These are phyloP conservation scores for Atta cephalotes DNA, from an alignment of 1,140 invertebrate species.

Conservation along the genomic window DNA sequence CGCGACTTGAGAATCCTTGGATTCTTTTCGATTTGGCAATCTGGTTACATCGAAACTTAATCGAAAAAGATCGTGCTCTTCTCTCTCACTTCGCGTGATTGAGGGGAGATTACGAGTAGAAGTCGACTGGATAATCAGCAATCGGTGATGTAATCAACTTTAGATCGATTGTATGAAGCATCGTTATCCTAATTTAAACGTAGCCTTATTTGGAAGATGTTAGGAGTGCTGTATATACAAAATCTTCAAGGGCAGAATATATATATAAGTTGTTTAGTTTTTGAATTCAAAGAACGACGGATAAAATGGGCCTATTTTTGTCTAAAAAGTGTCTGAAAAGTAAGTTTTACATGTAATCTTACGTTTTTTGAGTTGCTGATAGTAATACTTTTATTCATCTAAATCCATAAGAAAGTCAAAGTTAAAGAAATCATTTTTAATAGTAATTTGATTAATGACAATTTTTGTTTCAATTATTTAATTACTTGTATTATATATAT, in stretches of 20 bases:
- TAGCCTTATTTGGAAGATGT: background rate
- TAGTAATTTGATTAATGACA: no score
- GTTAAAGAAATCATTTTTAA: no score
- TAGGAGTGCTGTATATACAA: background rate
- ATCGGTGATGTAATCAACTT: constrained; percentile 32
- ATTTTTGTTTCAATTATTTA: no score
- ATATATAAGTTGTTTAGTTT: background rate
- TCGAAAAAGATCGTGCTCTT: constrained; percentile 45
- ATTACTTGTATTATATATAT: no score
- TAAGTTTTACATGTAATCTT: no score
- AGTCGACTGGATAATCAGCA: constrained; percentile 40
- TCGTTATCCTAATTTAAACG: constrained; percentile 26
- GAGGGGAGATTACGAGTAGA: constrained; percentile 35
- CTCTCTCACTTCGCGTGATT: background rate
- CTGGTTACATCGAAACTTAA: constrained; percentile 65
- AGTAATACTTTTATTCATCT: no score
- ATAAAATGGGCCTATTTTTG: no score
- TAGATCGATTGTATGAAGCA: constrained; percentile 6
- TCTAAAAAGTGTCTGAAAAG: no score
- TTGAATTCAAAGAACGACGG: background rate
- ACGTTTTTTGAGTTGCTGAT: no score
- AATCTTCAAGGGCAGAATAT: background rate
- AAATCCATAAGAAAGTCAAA: no score
- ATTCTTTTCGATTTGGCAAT: constrained; percentile 57
- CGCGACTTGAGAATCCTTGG: constrained; percentile 8